phyloP scores from a whole-genome alignment of 1,140 invertebrate genomes.

The Heliothis subflexa region DNA sequence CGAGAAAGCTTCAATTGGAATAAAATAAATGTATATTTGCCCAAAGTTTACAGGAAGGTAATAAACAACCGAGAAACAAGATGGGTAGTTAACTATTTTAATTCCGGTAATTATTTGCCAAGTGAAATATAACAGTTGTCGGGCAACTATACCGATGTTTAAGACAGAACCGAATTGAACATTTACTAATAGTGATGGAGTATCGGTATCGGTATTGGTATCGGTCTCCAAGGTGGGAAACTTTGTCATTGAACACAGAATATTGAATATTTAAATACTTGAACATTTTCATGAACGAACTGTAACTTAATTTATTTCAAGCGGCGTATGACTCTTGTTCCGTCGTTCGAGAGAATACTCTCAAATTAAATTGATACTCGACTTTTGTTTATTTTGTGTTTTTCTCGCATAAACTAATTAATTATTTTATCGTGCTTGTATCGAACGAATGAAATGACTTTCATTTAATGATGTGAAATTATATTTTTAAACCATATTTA shows the following conservation, averaged over 20 bases:
- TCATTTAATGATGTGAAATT: too few relatives aligned
- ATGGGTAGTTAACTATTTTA: constrained; percentile 19
- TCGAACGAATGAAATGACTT: too few relatives aligned
- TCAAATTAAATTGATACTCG: too few relatives aligned
- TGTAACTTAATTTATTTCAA: not conserved
- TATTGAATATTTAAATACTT: constrained; percentile 14
- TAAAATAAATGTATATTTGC: not conserved
- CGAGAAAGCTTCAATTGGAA: too few relatives aligned
- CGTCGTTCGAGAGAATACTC: not conserved
- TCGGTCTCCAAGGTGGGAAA: constrained; percentile 6
- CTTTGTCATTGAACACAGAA: constrained; percentile 19
- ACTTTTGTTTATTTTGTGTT: too few relatives aligned
- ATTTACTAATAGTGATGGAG: constrained; percentile 3
- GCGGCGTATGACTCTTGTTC: not conserved
- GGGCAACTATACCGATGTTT: constrained; percentile 1
- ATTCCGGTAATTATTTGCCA: constrained; percentile 30
- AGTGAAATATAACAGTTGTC: constrained; percentile 36
- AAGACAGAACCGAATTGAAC: constrained; percentile 3
- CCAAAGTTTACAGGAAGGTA: not conserved
- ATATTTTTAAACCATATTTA: too few relatives aligned
- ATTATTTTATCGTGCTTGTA: too few relatives aligned
- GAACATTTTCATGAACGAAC: not conserved
- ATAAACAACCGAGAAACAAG: not conserved
- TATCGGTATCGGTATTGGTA: constrained; percentile 7
- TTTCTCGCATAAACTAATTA: too few relatives aligned